A percentile compares a stretch with the other conserved stretches of the same genome.
Evolutionary conservation across 2,113 vertebrate species (phyloP).

Genomic region (Paradisaea rubra): DNA sequence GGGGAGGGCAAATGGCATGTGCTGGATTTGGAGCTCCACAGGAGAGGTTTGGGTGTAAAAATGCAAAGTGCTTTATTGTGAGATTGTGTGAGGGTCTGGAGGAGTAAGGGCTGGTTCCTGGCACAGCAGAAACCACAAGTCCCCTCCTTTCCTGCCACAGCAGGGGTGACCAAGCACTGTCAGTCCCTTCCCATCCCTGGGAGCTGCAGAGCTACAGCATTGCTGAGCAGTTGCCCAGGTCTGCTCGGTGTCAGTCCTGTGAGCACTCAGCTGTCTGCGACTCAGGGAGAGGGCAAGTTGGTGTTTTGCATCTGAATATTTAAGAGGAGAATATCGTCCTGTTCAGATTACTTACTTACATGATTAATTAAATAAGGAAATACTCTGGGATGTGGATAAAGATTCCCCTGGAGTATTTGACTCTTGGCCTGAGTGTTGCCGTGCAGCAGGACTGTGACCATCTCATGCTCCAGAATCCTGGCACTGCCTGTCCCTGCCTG

Average conservation of each 20-base stretch:
- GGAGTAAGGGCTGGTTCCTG: not conserved
- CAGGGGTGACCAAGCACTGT: not conserved
- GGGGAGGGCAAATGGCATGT: not conserved
- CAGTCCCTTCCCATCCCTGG: not conserved
- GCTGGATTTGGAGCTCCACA: not conserved
- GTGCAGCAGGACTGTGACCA: not conserved
- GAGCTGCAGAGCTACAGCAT: not conserved
- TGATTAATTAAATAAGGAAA: not conserved
- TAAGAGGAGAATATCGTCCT: not conserved
- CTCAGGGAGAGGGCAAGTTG: not conserved
- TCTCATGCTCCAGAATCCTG: not conserved
- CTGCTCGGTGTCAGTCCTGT: not conserved
- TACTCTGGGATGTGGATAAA: not conserved
- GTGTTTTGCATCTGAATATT: not conserved
- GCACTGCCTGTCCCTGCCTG: not conserved
- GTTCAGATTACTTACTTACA: not conserved
- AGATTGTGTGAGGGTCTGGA: not conserved
- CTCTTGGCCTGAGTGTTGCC: accelerated
- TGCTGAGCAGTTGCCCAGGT: not conserved
- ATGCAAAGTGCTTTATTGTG: not conserved
- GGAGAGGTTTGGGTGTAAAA: not conserved
- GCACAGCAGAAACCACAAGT: not conserved
- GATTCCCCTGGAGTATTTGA: not conserved
- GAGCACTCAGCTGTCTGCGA: not conserved
- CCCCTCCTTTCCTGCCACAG: not conserved